Conservation (phyloP, 2,113 vertebrate genomes). For the Smithornis capensis region DNA sequence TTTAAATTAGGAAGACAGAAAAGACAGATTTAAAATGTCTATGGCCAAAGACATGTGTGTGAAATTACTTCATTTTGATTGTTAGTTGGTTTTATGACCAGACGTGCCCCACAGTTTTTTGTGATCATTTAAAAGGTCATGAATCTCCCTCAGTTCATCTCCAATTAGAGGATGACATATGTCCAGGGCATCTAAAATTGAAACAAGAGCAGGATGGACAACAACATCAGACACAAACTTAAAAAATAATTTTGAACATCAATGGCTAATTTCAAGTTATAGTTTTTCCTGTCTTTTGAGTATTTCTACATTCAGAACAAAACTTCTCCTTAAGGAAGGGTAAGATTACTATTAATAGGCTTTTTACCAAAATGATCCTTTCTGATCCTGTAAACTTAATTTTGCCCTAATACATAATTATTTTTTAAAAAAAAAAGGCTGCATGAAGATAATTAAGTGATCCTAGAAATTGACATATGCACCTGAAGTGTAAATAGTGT, state of each 20-base stretch:
- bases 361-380: not conserved
- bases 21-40: not conserved
- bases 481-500: not conserved
- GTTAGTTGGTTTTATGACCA: not conserved
- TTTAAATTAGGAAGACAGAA: not conserved
- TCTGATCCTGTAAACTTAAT: not conserved
- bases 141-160: not conserved
- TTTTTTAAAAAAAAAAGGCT: not conserved
- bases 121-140: not conserved
- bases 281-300: not conserved
- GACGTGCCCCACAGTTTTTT: not conserved
- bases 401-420: not conserved
- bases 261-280: not conserved
- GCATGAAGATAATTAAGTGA: not conserved
- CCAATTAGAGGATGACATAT: not conserved
- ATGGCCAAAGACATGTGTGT: not conserved
- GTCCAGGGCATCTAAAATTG: not conserved
- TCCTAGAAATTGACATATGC: not conserved
- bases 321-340: not conserved
- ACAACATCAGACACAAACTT: not conserved
- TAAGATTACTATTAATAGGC: not conserved
- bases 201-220: not conserved
- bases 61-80: constrained; percentile 5
- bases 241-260: not conserved
- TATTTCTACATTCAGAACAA: not conserved